Conservation (phyloP, 2,888 invertebrate genomes). For the Galerucella pusilla region DNA sequence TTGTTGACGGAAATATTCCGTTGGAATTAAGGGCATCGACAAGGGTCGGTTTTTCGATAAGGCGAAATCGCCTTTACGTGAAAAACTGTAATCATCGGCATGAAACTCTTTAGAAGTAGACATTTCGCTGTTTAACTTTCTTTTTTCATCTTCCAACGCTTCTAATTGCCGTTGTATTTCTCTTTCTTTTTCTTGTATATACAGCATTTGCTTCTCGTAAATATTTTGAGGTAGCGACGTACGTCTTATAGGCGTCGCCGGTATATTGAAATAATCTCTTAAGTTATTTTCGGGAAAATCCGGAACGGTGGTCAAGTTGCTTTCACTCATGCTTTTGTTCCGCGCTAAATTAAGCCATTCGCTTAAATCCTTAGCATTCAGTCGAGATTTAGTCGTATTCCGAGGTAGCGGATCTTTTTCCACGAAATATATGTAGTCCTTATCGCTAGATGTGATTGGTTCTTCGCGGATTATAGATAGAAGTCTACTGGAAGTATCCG, state of each 20-base stretch:
- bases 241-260: constrained; percentile 58
- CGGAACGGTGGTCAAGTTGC: constrained; percentile 48
- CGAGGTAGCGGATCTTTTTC: constrained; percentile 45
- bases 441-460: constrained; percentile 37
- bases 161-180: constrained; percentile 75
- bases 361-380: constrained; percentile 62
- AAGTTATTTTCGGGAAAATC: constrained; percentile 51
- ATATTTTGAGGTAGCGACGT: constrained; percentile 75
- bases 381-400: constrained; percentile 49
- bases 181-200: constrained; percentile 75
- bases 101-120: constrained; percentile 65
- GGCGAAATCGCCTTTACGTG: constrained; percentile 67
- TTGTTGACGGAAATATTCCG: constrained; percentile 79
- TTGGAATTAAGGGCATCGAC: constrained; percentile 67
- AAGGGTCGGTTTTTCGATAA: constrained; percentile 52
- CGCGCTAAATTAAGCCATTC: constrained; percentile 68
- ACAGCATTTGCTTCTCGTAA: constrained; percentile 73
- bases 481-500: constrained; percentile 67
- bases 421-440: constrained; percentile 43
- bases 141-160: constrained; percentile 71
- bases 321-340: constrained; percentile 58
- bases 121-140: constrained; percentile 57
- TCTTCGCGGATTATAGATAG: constrained; percentile 72
- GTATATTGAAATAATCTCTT: constrained; percentile 42
- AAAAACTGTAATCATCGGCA: constrained; percentile 64